Evolutionary conservation across 1,140 invertebrate species (phyloP).

Genomic region (Luehdorfia chinensis): DNA sequence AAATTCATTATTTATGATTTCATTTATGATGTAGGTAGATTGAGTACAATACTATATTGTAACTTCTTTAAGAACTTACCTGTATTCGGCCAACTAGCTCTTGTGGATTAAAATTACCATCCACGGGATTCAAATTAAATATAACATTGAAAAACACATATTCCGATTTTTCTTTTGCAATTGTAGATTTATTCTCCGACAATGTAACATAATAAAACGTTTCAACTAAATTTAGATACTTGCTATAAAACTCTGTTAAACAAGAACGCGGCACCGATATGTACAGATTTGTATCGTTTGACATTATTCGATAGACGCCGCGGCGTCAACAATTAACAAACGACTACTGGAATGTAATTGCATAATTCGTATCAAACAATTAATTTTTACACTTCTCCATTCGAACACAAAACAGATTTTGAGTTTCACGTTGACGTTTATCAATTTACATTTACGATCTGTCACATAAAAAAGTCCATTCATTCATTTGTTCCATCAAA

Average conservation of each 20-base stretch:
- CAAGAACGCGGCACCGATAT: slow-evolving; percentile 66
- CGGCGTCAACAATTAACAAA: slow-evolving; percentile 39
- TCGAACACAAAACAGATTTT: slow-evolving; percentile 15
- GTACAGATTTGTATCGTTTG: slow-evolving; percentile 58
- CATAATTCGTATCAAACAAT: slow-evolving; percentile 59
- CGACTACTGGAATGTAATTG: slow-evolving; percentile 51
- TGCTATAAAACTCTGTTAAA: slow-evolving; percentile 61
- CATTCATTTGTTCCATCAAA: not conserved
- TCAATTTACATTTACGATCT: too few species aligned
- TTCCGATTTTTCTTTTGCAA: slow-evolving; percentile 45
- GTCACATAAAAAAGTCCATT: too few species aligned
- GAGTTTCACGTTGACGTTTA: slow-evolving; percentile 12
- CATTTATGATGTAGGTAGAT: too few species aligned
- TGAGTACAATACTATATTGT: too few species aligned
- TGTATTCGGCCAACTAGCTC: slow-evolving; percentile 61
- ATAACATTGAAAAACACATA: slow-evolving; percentile 61
- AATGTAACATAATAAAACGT: slow-evolving; percentile 72
- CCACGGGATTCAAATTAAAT: slow-evolving; percentile 59
- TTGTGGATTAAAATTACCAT: slow-evolving; percentile 53
- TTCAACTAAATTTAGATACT: slow-evolving; percentile 70
- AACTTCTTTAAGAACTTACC: too few species aligned
- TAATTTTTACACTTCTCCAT: slow-evolving; percentile 29
- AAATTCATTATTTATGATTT: too few species aligned
- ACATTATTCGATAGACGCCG: slow-evolving; percentile 54
- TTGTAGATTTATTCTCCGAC: slow-evolving; percentile 53